A percentile compares a stretch with the other conserved stretches of the same genome.
phyloP scores from a whole-genome alignment of 2,113 vertebrate species.

The Thermophis baileyi region DNA sequence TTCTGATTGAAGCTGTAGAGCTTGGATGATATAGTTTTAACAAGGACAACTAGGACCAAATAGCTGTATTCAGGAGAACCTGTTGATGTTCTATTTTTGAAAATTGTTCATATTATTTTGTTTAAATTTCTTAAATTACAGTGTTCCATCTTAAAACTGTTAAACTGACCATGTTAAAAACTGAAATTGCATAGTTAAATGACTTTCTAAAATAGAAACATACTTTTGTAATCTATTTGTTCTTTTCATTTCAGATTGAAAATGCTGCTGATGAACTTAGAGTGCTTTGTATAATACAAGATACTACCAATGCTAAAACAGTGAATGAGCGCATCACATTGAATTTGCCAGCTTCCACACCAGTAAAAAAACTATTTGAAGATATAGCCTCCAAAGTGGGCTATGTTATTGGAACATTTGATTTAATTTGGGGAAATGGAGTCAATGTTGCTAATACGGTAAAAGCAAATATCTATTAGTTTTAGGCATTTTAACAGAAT shows the following conservation, averaged over 20 bases:
- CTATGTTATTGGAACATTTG: conserved; percentile 89
- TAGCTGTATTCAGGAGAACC: not conserved
- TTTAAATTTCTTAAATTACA: not conserved
- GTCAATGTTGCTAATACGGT: conserved; percentile 74
- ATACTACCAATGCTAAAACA: conserved; percentile 90
- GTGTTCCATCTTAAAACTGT: not conserved
- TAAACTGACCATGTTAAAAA: not conserved
- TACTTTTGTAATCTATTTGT: not conserved
- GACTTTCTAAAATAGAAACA: not conserved
- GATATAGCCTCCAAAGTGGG: conserved; percentile 92
- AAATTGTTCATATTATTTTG: not conserved
- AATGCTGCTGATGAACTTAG: conserved; percentile 95
- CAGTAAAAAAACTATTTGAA: conserved; percentile 82
- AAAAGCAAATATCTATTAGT: conserved; percentile 37
- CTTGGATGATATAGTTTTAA: not conserved
- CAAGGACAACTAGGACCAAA: not conserved
- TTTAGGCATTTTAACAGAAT: not conserved
- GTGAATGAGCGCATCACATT: conserved; percentile 88
- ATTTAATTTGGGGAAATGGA: conserved; percentile 82
- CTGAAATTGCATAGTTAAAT: not conserved
- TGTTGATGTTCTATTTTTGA: not conserved
- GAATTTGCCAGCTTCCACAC: conserved; percentile 93
- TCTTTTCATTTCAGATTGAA: conserved; percentile 80
- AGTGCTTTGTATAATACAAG: conserved; percentile 96
- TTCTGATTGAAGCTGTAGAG: not conserved